Evolutionary conservation across 1,140 invertebrate genomes (phyloP), one percentile per base, ranked within the genome.

Genomic region (Bombus polaris): DNA sequence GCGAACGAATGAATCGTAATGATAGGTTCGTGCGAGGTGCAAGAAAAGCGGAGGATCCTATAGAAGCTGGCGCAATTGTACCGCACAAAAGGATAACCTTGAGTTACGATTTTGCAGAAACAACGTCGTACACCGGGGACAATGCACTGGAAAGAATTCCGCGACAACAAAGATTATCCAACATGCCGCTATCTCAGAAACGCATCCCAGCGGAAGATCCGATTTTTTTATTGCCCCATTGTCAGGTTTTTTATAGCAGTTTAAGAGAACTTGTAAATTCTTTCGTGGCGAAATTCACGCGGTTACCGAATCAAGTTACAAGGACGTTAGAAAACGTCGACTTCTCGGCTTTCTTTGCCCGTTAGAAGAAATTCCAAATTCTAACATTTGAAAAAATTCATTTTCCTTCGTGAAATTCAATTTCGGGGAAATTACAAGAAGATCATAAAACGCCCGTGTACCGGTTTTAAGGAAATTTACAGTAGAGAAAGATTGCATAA

Each of bases 21-120:
- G 75, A 59, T 77, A 77, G 35, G 57, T 62, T 62, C 35, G 28
- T 22, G 47, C 47, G 47, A 53, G 18, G 47, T 53, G 47, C 47
- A 22, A 53, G 47, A 53, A 10, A 39, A 39, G 28, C 9, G 32
- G 53, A n/a, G 25, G 39, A 59, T 62, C 9, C 35, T 39, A n/a
- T 22, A 62, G 35, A 62, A 15, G 15, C 53, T 59, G 75, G 75
- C 75, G 35, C 57, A 42, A 77, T 39, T n/a, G 57, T 62, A 15
- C 15, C 25, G 53, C 18, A 37, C 74, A 76, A 76, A 77, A 77
- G 53, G 75, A 18, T 37, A 39, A 62, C 75, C 75, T 77, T 77
- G 53, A 62, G 53, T 62, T 42, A 62, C 44, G 25, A 62, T 77
- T 77, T 77, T 59, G 28, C 57, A 42, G 53, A 57, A 39, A 77